Base-by-base conservation (phyloP, 2,113 vertebrate genomes). In the Phylloscopus trochiloides region DNA sequence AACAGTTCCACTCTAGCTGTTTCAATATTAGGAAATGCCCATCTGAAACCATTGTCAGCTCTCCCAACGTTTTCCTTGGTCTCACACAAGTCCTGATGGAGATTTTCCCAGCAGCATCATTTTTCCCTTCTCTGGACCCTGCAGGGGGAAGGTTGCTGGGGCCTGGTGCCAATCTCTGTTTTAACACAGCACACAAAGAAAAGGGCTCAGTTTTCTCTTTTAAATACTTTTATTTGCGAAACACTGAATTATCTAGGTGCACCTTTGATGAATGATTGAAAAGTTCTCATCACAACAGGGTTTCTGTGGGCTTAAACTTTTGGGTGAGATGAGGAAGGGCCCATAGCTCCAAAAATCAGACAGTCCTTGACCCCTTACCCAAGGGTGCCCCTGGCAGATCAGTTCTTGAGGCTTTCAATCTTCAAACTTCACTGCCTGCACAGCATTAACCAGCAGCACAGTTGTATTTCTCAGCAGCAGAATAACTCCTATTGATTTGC, bases 401-500 rank as follows among this genome's bases (percentile, higher is more conserved):
- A 12, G 21, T 10, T 50, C 54, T 58, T 20, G 52, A 43, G 48
- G 50, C 32, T 75, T 63, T 38, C 32, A 40, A 3, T 32, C 45
- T 45, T 32, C 42, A 4, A 0, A 14, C 3, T 25, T 29, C 25
- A 9, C 25, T 1, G 3, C 14, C 72, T n/a, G 31, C 9, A 0
- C 6, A 22, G 3, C 40, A 7, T 16, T 7, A 59, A 10, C 25
- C 47, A 5, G 12, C 32, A 88, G 68, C 31, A 10, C 25, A 24
- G 34, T 34, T 45, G 48, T 40, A 20, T 91, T 96, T 76, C 78
- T 94, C 82, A 50, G 54, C 57, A 31, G 85, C 51, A 95, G 79
- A 86, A 28, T 42, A 63, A 62, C 54, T 83, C 75, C 38, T 59
- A 9, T 89, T n/a, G 52, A 72, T 38, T 90, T 87, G 72, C 57